These are phyloP conservation scores for Gastracanthus pulcherrimus DNA, from an alignment of 2,888 invertebrate genomes.

Conservation along the genomic window DNA sequence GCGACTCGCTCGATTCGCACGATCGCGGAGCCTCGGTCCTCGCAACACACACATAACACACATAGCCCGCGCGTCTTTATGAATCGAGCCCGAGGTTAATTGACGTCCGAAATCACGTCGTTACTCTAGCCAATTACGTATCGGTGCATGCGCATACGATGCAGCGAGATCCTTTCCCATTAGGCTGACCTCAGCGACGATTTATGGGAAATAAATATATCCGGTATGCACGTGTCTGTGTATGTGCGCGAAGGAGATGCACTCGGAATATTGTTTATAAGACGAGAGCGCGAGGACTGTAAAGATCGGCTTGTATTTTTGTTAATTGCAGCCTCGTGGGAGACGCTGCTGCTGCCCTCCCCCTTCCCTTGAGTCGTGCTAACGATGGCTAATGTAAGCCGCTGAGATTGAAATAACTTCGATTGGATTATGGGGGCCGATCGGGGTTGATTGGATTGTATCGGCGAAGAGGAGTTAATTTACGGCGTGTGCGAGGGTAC, in stretches of 20 bases:
- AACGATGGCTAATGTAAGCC: not conserved
- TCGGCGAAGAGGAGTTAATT: not conserved
- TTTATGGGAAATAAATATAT: conserved; percentile 32
- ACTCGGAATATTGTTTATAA: conserved; percentile 34
- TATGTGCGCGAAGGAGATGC: too few relatives aligned
- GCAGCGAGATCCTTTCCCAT: conserved; percentile 25
- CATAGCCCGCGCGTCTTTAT: not conserved
- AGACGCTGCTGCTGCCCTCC: not conserved
- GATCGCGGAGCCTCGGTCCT: conserved; percentile 49
- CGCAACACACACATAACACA: not conserved
- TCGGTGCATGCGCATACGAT: not conserved
- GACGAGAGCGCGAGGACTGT: not conserved
- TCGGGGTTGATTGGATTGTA: conserved; percentile 1
- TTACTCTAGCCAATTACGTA: conserved; percentile 41
- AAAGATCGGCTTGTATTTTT: conserved; percentile 19
- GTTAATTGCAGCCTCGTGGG: conserved; percentile 30
- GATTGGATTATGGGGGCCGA: not conserved
- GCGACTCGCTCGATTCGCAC: conserved; percentile 55
- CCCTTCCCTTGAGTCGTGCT: too few relatives aligned
- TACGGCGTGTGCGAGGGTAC: not conserved
- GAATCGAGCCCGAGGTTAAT: conserved; percentile 47
- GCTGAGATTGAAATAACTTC: conserved; percentile 1
- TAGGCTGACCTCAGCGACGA: conserved; percentile 32
- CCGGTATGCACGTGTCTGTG: not conserved
- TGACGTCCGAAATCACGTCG: conserved; percentile 53